Conservation (phyloP, 2,797 vertebrate species). For the Gambusia yucatana region DNA sequence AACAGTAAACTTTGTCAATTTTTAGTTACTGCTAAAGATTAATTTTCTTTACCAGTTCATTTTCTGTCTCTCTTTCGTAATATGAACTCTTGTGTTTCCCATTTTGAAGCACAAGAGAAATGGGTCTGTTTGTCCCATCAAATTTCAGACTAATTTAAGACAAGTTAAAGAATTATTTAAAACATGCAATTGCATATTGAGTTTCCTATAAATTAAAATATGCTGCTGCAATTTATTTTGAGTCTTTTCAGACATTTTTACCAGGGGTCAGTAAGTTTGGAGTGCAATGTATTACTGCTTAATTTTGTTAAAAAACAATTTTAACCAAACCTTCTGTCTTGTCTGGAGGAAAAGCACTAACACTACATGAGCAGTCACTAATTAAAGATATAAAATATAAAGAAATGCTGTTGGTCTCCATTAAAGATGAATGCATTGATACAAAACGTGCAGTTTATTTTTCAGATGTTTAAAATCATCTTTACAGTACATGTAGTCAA, state of each 20-base stretch:
- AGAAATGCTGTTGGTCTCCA: conserved; percentile 16
- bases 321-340: not conserved
- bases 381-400: not conserved
- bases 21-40: not conserved
- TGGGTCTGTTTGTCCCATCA: not conserved
- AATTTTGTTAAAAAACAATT: not conserved
- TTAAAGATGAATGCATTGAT: conserved; percentile 43
- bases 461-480: conserved; percentile 2
- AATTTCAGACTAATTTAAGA: not conserved
- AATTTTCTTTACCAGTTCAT: not conserved
- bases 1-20: not conserved
- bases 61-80: not conserved
- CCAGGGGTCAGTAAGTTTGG: not conserved
- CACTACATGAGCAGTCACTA: not conserved
- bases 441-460: conserved; percentile 46
- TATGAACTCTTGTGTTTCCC: not conserved
- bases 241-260: not conserved
- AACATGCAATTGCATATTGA: not conserved
- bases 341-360: not conserved
- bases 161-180: not conserved
- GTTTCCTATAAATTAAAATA: not conserved
- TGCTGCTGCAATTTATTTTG: not conserved
- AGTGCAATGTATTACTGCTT: not conserved
- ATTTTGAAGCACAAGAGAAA: not conserved
- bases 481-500: conserved; percentile 25